phyloP scores from a whole-genome alignment of 2,113 vertebrate genomes.

The Vimba vimba region DNA sequence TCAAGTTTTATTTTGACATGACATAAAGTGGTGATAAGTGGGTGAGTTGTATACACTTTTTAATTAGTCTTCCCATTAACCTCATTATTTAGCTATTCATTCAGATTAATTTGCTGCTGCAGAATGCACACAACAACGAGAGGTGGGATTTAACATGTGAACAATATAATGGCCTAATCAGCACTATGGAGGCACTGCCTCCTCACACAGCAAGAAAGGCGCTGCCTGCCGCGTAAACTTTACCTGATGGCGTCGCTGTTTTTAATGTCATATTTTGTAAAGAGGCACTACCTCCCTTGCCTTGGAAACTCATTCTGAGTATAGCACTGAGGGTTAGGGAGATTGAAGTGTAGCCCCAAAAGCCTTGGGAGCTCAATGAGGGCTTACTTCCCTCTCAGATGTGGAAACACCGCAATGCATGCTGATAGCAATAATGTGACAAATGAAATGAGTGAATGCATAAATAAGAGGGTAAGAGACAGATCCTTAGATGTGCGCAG shows the following conservation, averaged over 20 bases:
- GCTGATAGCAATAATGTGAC: constrained; percentile 43
- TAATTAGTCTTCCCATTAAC: background rate
- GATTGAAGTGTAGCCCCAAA: constrained; percentile 33
- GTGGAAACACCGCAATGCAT: background rate
- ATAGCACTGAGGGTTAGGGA: background rate
- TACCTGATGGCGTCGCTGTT: background rate
- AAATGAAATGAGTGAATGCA: constrained; percentile 45
- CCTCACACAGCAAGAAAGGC: background rate
- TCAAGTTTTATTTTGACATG: background rate
- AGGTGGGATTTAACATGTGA: background rate
- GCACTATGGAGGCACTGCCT: background rate
- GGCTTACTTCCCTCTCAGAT: constrained; percentile 33
- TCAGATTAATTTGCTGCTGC: background rate
- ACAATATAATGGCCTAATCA: background rate
- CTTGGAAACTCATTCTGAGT: background rate
- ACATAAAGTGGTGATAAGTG: background rate
- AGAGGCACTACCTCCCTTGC: background rate
- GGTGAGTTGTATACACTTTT: background rate
- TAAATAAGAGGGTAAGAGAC: constrained; percentile 25
- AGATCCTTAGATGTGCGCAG: constrained; percentile 45
- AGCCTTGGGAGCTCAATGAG: constrained; percentile 36
- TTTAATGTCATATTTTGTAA: background rate
- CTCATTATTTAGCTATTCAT: background rate
- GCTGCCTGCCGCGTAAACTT: background rate
- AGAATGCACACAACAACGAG: background rate